Conservation (phyloP, 2,113 vertebrate species). For the Rhea pennata region DNA sequence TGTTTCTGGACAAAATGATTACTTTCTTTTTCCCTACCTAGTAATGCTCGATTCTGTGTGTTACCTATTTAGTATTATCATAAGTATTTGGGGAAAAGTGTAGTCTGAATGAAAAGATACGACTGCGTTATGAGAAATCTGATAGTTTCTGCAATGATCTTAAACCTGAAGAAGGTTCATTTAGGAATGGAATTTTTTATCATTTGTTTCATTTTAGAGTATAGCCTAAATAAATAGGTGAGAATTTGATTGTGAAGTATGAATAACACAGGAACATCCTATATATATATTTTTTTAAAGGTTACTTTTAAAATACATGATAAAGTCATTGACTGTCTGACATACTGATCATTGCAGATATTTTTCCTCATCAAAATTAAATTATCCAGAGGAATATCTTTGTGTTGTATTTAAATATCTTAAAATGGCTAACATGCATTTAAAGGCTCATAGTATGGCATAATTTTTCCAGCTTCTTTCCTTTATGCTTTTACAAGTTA, state of each 20-base stretch:
- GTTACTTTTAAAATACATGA: background rate
- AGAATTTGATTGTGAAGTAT: background rate
- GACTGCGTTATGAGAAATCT: background rate
- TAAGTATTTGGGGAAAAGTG: background rate
- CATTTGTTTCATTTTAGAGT: constrained; percentile 4
- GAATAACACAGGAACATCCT: background rate
- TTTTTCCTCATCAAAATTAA: background rate
- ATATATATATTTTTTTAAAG: background rate
- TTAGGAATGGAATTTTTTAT: background rate
- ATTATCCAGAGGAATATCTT: background rate
- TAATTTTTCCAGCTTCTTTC: background rate
- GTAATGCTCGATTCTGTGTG: background rate
- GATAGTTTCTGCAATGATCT: background rate
- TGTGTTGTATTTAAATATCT: background rate
- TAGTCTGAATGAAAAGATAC: background rate
- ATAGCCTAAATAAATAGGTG: background rate
- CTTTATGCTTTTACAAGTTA: background rate
- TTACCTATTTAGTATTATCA: background rate
- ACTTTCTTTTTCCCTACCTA: background rate
- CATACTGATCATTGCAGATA: accelerated
- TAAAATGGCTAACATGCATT: background rate
- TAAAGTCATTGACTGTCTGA: background rate
- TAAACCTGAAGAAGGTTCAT: background rate
- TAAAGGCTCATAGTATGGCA: background rate
- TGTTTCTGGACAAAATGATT: constrained; percentile 18